These are phyloP conservation scores for Corydoras maculifer DNA, from an alignment of 2,113 vertebrate species.

Conservation along the genomic window DNA sequence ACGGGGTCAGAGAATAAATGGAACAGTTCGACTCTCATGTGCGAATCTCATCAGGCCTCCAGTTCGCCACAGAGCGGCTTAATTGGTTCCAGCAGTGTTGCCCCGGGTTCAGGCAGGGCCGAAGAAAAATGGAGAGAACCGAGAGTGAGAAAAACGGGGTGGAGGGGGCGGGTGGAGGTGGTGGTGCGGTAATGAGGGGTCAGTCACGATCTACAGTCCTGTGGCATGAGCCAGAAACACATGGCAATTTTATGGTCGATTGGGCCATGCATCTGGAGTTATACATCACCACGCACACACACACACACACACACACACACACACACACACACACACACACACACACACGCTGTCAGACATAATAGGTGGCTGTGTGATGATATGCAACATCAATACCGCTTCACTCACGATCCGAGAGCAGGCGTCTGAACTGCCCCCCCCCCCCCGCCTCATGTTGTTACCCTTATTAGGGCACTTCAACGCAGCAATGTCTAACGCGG, in stretches of 20 bases:
- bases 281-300: slow-evolving; percentile 73
- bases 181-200: slow-evolving; percentile 67
- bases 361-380: slow-evolving; percentile 15
- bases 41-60: slow-evolving; percentile 67
- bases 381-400: slow-evolving; percentile 20
- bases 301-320: slow-evolving; percentile 54
- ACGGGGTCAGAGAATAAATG: slow-evolving; percentile 75
- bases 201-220: slow-evolving; percentile 71
- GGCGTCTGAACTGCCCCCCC: slow-evolving; percentile 1
- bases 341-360: slow-evolving; percentile 2
- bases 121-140: no score
- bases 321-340: slow-evolving; percentile 7
- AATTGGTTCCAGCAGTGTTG: no score
- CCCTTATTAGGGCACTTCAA: slow-evolving; percentile 8
- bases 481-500: neutral
- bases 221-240: slow-evolving; percentile 75
- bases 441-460: neutral
- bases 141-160: slow-evolving; percentile 13
- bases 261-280: slow-evolving; percentile 88
- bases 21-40: slow-evolving; percentile 75
- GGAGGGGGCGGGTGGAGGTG: slow-evolving; percentile 34
- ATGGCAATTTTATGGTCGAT: slow-evolving; percentile 97
- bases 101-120: no score
- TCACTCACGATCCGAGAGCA: slow-evolving; percentile 14
- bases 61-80: no score